These are phyloP conservation scores for Leucophenga maculata DNA, from an alignment of 2,888 invertebrate genomes.

Conservation along the genomic window DNA sequence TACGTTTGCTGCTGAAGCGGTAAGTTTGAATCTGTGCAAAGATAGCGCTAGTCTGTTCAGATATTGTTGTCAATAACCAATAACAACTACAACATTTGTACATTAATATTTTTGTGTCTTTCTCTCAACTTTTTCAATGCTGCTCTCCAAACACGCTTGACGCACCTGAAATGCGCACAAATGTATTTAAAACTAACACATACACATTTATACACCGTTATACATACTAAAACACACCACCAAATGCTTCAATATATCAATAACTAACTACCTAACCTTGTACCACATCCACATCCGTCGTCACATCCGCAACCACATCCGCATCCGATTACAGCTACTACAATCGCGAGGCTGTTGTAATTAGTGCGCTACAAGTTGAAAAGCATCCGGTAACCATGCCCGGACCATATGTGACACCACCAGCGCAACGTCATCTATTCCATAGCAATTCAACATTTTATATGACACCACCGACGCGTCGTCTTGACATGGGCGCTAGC, in stretches of 20 bases:
- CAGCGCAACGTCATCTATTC: slow-evolving; percentile 76
- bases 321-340: slow-evolving; percentile 79
- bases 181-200: slow-evolving; percentile 26
- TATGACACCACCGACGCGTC: slow-evolving; percentile 80
- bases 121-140: slow-evolving; percentile 39
- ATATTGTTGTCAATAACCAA: slow-evolving; percentile 23
- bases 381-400: slow-evolving; percentile 91
- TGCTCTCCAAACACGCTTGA: slow-evolving; percentile 48
- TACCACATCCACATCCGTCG: slow-evolving; percentile 40
- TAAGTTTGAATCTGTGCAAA: slow-evolving; percentile 74
- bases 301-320: slow-evolving; percentile 16
- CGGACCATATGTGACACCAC: slow-evolving; percentile 85
- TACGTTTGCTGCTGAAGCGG: slow-evolving; percentile 89
- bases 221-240: slow-evolving; percentile 1
- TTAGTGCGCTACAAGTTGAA: slow-evolving; percentile 93
- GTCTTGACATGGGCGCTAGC: slow-evolving; percentile 71
- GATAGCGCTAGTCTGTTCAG: neutral
- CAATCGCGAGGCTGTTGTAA: slow-evolving; percentile 92
- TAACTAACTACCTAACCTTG: neutral
- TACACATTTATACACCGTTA: slow-evolving; percentile 13
- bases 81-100: slow-evolving; percentile 15
- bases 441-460: slow-evolving; percentile 77
- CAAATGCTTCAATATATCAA: neutral
- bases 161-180: slow-evolving; percentile 46
- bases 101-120: slow-evolving; percentile 40